phyloP scores from a whole-genome alignment of 37 sponge, comb jelly and placozoan genomes.

The Dysidea cf. avara region DNA sequence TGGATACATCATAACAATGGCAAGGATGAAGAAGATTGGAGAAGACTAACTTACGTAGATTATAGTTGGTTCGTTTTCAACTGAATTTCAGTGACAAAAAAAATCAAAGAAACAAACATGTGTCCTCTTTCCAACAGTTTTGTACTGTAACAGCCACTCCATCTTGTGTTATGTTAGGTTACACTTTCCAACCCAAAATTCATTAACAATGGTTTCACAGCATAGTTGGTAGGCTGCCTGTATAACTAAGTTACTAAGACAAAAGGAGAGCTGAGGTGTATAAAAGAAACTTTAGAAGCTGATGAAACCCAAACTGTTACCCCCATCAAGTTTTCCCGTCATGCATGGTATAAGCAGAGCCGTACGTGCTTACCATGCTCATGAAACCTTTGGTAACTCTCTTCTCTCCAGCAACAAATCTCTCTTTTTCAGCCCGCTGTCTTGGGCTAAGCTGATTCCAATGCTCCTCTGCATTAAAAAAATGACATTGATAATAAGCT shows the following conservation, averaged over 20 bases:
- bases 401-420: slow-evolving; percentile 54
- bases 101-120: too few species aligned
- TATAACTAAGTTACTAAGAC: slow-evolving; percentile 34
- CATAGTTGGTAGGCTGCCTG: too few species aligned
- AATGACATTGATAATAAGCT: neutral
- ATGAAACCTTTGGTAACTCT: slow-evolving; percentile 53
- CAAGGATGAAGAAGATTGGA: too few species aligned
- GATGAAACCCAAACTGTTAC: neutral
- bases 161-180: too few species aligned
- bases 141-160: too few species aligned
- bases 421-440: slow-evolving; percentile 47
- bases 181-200: slow-evolving; percentile 35
- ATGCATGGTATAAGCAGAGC: too few species aligned
- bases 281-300: neutral
- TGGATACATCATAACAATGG: too few species aligned
- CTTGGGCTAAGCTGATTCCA: slow-evolving; percentile 25
- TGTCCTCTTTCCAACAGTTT: too few species aligned
- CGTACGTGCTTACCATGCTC: slow-evolving; percentile 21
- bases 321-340: neutral
- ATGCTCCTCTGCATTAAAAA: slow-evolving; percentile 13
- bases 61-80: too few species aligned
- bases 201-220: slow-evolving; percentile 31
- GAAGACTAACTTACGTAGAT: too few species aligned
- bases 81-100: too few species aligned
- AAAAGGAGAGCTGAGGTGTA: neutral